phyloP scores from a whole-genome alignment of 2,113 vertebrate species.

The Etheostoma cragini region DNA sequence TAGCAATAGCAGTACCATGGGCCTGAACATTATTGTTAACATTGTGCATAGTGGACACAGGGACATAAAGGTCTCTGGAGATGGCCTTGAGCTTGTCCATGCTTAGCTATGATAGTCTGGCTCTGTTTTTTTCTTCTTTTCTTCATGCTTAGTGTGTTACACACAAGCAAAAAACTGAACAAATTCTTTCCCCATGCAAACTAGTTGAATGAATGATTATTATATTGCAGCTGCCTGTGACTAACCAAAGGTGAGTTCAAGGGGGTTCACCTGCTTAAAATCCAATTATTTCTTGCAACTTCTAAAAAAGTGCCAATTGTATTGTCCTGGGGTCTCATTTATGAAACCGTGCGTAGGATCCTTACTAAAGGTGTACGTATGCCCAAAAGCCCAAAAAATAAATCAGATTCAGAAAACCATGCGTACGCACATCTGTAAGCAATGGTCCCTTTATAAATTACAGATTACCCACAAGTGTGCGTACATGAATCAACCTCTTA shows the following conservation, averaged over 20 bases:
- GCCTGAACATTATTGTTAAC: not conserved
- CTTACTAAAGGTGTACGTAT: no score
- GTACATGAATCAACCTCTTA: no score
- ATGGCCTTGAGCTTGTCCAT: not conserved
- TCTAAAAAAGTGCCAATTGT: not conserved
- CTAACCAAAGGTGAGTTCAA: not conserved
- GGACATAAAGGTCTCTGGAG: not conserved
- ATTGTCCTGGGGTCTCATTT: not conserved
- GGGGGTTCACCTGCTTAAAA: conserved; percentile 4
- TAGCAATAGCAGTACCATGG: not conserved
- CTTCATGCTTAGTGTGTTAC: conserved; percentile 1
- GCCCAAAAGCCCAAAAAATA: no score
- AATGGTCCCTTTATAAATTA: no score
- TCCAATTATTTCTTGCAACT: conserved; percentile 1
- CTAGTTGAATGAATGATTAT: not conserved
- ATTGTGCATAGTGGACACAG: not conserved
- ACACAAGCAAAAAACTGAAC: conserved; percentile 8
- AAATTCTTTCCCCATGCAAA: not conserved
- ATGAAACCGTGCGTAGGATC: no score
- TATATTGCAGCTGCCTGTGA: conserved; percentile 7
- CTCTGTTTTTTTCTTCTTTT: not conserved
- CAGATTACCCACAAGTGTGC: no score
- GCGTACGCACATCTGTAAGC: no score
- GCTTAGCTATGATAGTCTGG: not conserved
- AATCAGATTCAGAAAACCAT: no score